phyloP scores from a whole-genome alignment of 2,888 invertebrate genomes.

The Lagria hirta region DNA sequence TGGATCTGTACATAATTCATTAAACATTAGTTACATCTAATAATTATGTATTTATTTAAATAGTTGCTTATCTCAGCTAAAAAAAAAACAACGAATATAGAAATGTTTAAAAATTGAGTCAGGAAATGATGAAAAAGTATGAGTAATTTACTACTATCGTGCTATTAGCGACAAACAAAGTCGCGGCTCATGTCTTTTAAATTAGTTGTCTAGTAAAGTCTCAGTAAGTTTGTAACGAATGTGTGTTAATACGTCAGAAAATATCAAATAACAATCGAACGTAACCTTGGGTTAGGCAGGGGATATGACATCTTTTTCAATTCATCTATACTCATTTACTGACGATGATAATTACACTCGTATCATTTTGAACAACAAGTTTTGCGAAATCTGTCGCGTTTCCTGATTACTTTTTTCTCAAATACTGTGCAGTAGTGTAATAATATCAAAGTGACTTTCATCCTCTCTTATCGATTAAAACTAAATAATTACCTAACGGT shows the following conservation, averaged over 20 bases:
- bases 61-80: too few relatives aligned
- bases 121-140: too few relatives aligned
- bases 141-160: too few relatives aligned
- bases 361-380: conserved; percentile 3
- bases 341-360: conserved; percentile 10
- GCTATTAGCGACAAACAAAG: too few relatives aligned
- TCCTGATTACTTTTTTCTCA: background rate
- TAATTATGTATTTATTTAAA: too few relatives aligned
- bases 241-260: conserved; percentile 21
- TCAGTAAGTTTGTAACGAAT: too few relatives aligned
- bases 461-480: conserved; percentile 11
- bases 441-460: conserved; percentile 1
- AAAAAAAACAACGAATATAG: too few relatives aligned
- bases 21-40: too few relatives aligned
- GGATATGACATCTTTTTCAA: conserved; percentile 15
- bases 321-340: conserved; percentile 5
- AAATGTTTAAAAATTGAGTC: too few relatives aligned
- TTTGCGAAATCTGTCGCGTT: conserved; percentile 3
- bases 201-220: too few relatives aligned
- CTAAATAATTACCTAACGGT: conserved; percentile 7
- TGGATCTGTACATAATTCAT: conserved; percentile 14
- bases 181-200: too few relatives aligned
- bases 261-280: conserved; percentile 32
- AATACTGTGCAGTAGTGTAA: background rate
- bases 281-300: conserved; percentile 33